A percentile compares a stretch with the other conserved stretches of the same genome.
Evolutionary conservation across 2,113 vertebrate species (phyloP).

Genomic region (Sturnus vulgaris): DNA sequence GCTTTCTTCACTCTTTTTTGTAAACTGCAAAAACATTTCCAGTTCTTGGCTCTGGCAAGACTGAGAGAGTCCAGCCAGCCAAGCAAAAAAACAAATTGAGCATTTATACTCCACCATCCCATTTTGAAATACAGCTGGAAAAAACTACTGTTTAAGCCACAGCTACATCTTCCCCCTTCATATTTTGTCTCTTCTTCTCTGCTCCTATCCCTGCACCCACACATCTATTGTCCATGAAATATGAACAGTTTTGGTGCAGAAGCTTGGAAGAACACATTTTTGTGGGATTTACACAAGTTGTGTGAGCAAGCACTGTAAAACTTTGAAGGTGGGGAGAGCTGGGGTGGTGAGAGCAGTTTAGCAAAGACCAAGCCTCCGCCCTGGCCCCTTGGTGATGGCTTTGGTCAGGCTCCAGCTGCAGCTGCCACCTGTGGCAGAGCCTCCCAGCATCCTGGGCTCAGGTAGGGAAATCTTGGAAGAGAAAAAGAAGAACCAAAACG

Average conservation of each 20-base stretch:
- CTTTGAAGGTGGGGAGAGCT: neutral
- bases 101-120: neutral
- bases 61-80: neutral
- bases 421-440: fast-evolving
- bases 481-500: neutral
- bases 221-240: neutral
- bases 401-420: neutral
- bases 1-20: neutral
- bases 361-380: neutral
- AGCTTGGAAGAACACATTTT: neutral
- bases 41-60: neutral
- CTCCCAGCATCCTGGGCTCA: neutral
- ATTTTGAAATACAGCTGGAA: neutral
- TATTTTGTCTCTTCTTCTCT: neutral
- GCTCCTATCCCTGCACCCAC: fast-evolving
- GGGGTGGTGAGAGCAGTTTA: neutral
- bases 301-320: neutral
- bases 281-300: neutral
- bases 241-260: neutral
- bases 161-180: neutral
- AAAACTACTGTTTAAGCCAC: neutral
- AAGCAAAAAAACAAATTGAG: neutral
- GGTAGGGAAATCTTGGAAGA: neutral
- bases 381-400: fast-evolving
- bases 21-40: conserved; percentile 19